Evolutionary conservation across 2,888 invertebrate genomes (phyloP).

Genomic region (Cataglyphis altisquamis): DNA sequence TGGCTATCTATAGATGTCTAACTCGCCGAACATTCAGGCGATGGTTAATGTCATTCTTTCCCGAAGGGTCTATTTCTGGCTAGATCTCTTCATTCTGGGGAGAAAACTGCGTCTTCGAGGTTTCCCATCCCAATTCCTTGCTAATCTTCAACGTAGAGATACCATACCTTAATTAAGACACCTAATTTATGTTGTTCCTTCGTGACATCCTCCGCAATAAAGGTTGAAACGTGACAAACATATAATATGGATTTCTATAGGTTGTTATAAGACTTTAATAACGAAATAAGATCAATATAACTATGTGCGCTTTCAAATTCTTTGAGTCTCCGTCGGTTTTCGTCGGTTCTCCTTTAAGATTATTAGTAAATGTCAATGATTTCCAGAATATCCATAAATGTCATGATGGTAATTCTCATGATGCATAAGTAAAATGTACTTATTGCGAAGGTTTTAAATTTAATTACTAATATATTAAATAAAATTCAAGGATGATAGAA

Average conservation of each 20-base stretch:
- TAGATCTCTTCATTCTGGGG: neutral
- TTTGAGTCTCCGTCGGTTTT: neutral
- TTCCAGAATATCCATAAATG: neutral
- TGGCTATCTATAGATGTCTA: neutral
- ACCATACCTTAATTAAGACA: neutral
- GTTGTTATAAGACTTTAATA: neutral
- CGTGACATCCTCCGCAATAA: neutral
- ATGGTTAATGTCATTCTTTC: neutral
- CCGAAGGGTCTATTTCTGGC: neutral
- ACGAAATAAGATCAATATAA: neutral
- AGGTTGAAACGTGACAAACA: neutral
- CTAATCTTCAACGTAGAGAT: neutral
- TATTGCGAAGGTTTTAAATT: neutral
- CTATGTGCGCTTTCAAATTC: neutral
- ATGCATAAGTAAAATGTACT: neutral
- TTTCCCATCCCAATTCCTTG: neutral
- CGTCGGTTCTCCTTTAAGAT: neutral
- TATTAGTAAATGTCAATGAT: neutral
- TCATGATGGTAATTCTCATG: neutral
- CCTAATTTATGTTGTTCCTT: neutral
- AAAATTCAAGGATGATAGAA: neutral
- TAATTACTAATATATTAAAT: neutral
- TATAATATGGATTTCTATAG: neutral
- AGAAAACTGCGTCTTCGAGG: neutral
- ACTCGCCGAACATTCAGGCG: neutral